Conservation (phyloP, 2,113 vertebrate genomes). For the Hypomesus transpacificus region DNA sequence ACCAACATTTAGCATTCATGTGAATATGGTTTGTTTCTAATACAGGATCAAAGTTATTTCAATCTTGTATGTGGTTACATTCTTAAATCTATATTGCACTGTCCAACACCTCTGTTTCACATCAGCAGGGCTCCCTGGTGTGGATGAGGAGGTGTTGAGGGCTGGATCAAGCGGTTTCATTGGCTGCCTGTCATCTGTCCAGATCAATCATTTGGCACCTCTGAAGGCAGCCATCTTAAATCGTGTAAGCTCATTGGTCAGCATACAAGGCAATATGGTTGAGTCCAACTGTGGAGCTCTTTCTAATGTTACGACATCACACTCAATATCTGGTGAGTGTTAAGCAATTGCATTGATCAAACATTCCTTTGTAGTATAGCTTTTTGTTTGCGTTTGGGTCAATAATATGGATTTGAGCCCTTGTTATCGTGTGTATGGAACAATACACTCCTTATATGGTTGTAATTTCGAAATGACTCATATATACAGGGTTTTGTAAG, state of each 20-base stretch:
- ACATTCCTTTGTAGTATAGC: no score
- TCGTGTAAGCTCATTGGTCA: constrained; percentile 67
- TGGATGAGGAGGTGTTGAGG: constrained; percentile 74
- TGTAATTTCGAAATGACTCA: neutral
- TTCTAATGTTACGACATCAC: constrained; percentile 67
- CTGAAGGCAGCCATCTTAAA: constrained; percentile 81
- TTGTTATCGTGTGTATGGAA: neutral
- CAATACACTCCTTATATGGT: neutral
- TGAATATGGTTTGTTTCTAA: no score
- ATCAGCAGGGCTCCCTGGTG: constrained; percentile 62
- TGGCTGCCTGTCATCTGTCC: constrained; percentile 83
- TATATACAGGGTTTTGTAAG: neutral
- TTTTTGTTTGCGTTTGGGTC: neutral
- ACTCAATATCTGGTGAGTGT: constrained; percentile 76
- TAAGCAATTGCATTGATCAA: neutral
- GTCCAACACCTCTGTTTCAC: constrained; percentile 1
- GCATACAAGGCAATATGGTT: constrained; percentile 69
- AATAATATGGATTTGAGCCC: neutral
- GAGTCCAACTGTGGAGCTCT: constrained; percentile 75
- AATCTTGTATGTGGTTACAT: no score
- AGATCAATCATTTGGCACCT: constrained; percentile 81
- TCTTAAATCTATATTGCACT: neutral
- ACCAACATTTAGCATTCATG: no score
- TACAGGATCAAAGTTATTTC: no score
- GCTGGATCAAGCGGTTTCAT: constrained; percentile 76